A percentile compares a stretch with the other conserved stretches of the same genome.
These are phyloP conservation scores for Mormyrus hasselquistii DNA, from an alignment of 2,797 vertebrate species.

Conservation along the genomic window DNA sequence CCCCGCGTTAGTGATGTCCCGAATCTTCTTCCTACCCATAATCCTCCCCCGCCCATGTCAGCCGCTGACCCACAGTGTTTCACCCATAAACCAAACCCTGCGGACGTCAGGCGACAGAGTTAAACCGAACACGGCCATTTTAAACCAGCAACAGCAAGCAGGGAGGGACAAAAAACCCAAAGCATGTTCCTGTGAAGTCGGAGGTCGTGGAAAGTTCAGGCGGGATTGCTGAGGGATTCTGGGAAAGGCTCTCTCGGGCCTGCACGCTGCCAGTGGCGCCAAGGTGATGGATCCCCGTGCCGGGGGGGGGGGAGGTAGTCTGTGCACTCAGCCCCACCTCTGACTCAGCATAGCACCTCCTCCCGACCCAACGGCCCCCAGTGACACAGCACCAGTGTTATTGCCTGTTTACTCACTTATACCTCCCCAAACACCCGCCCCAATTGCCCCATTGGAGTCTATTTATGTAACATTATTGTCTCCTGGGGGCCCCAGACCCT, in stretches of 20 bases:
- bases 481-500: background rate
- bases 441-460: background rate
- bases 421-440: background rate
- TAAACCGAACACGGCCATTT: slow-evolving; percentile 64
- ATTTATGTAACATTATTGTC: background rate
- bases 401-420: background rate
- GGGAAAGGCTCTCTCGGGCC: slow-evolving; percentile 5
- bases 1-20: background rate
- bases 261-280: background rate
- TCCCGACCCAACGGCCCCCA: background rate
- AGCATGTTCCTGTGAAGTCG: slow-evolving; percentile 67
- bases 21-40: background rate
- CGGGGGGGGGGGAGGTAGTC: background rate
- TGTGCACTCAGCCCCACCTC: background rate
- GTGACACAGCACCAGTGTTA: background rate
- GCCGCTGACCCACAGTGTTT: slow-evolving; percentile 31
- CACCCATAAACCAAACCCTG: slow-evolving; percentile 64
- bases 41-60: background rate
- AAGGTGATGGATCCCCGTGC: background rate
- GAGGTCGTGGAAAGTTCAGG: slow-evolving; percentile 59
- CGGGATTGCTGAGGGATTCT: slow-evolving; percentile 52
- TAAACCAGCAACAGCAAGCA: slow-evolving; percentile 36
- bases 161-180: slow-evolving; percentile 25
- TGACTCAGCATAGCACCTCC: background rate
- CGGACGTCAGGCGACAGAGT: slow-evolving; percentile 56